These are phyloP conservation scores for Mythimna albipuncta DNA, from an alignment of 2,888 invertebrate species.

Conservation along the genomic window DNA sequence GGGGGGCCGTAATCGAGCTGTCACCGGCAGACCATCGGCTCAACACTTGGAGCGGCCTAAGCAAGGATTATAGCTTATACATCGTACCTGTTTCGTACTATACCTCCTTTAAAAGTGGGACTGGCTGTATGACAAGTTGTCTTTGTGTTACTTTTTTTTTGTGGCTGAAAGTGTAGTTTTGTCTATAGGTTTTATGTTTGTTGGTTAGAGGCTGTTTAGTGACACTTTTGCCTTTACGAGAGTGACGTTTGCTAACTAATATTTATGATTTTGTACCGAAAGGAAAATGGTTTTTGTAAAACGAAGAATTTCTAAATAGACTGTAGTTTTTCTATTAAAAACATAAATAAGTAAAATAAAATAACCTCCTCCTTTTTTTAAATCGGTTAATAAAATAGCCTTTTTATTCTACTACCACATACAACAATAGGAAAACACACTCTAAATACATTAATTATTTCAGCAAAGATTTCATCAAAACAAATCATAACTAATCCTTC, in stretches of 20 bases:
- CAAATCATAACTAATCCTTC: too few species aligned
- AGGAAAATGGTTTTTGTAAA: background rate
- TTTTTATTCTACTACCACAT: too few species aligned
- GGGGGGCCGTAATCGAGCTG: slow-evolving; percentile 71
- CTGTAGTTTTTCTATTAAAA: background rate
- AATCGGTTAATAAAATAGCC: too few species aligned
- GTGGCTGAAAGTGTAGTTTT: background rate
- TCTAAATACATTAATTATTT: too few species aligned
- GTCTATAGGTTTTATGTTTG: background rate
- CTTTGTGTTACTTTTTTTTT: slow-evolving; percentile 4
- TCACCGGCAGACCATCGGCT: slow-evolving; percentile 68
- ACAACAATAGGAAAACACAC: too few species aligned
- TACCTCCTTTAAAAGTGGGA: slow-evolving; percentile 46
- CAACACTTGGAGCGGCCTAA: slow-evolving; percentile 68
- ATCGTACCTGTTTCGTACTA: slow-evolving; percentile 58
- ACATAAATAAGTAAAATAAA: too few species aligned
- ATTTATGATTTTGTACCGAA: background rate
- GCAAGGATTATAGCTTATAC: slow-evolving; percentile 70
- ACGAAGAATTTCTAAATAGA: too few species aligned
- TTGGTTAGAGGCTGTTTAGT: background rate
- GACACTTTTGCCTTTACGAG: background rate
- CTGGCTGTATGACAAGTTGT: slow-evolving; percentile 38
- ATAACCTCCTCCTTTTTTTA: too few species aligned
- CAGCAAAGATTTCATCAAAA: too few species aligned
- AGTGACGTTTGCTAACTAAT: background rate